Conservation (phyloP, 2,888 invertebrate genomes). For the Lasioglossum leucozonium region DNA sequence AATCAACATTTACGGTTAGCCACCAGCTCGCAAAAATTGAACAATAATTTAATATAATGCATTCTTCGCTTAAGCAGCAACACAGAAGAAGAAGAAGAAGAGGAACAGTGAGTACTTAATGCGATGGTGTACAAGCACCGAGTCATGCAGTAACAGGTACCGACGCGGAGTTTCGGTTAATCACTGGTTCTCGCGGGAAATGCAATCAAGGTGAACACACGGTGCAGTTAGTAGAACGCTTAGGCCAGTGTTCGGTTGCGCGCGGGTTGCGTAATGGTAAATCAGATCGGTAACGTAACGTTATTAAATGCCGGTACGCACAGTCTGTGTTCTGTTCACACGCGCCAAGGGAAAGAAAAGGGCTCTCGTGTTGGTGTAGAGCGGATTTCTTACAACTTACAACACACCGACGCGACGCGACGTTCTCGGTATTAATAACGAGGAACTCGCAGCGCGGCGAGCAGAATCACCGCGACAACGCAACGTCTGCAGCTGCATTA, state of each 20-base stretch:
- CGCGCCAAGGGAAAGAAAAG: constrained; percentile 48
- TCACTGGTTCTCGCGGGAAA: constrained; percentile 1
- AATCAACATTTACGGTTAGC: background rate
- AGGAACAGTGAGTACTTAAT: background rate
- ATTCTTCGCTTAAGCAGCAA: background rate
- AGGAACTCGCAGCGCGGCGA: background rate
- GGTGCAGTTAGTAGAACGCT: constrained; percentile 22
- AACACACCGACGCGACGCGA: background rate
- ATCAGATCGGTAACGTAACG: constrained; percentile 7
- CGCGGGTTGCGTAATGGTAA: constrained; percentile 52
- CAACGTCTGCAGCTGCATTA: background rate
- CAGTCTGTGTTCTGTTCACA: constrained; percentile 55
- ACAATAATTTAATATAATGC: background rate
- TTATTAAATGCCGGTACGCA: constrained; percentile 44
- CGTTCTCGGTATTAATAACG: constrained; percentile 39
- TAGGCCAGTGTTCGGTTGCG: constrained; percentile 14
- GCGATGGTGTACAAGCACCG: background rate
- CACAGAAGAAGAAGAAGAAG: background rate
- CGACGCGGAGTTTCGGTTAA: background rate
- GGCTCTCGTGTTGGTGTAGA: constrained; percentile 13
- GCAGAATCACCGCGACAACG: background rate
- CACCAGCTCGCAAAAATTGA: background rate
- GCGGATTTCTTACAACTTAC: constrained; percentile 21
- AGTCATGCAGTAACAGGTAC: background rate
- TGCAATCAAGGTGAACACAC: constrained; percentile 24